Conservation (phyloP, 2,888 invertebrate genomes). For the Prosopocoilus inquinatus region DNA sequence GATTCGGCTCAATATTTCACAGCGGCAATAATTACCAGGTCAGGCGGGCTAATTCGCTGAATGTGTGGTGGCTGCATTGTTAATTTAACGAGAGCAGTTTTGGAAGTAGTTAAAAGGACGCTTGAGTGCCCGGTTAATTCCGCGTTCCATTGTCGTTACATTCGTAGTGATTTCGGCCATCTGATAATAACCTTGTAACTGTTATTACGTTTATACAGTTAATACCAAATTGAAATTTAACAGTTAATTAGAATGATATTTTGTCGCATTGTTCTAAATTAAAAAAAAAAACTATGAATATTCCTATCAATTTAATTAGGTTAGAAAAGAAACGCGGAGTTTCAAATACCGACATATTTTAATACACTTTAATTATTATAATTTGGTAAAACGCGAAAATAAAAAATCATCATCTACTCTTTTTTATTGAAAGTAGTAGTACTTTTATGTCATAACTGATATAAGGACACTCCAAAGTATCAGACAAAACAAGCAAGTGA, state of each 20-base stretch:
- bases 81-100: constrained; percentile 28
- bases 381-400: too few species aligned
- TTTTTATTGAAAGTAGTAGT: background rate
- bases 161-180: constrained; percentile 13
- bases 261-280: too few species aligned
- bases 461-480: background rate
- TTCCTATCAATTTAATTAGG: too few species aligned
- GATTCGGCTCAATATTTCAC: constrained; percentile 23
- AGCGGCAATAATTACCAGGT: constrained; percentile 26
- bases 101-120: constrained; percentile 29
- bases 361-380: too few species aligned
- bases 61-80: constrained; percentile 28
- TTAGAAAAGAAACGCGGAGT: too few species aligned
- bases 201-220: too few species aligned
- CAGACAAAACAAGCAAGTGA: too few species aligned
- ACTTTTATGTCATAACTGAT: background rate
- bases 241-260: too few species aligned
- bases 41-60: constrained; percentile 29
- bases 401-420: background rate
- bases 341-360: too few species aligned
- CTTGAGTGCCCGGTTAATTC: constrained; percentile 14
- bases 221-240: too few species aligned
- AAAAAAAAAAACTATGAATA: too few species aligned
- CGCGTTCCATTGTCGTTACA: constrained; percentile 16
- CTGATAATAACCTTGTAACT: background rate